Conservation (phyloP, 2,113 vertebrate species). For the Pandion haliaetus region DNA sequence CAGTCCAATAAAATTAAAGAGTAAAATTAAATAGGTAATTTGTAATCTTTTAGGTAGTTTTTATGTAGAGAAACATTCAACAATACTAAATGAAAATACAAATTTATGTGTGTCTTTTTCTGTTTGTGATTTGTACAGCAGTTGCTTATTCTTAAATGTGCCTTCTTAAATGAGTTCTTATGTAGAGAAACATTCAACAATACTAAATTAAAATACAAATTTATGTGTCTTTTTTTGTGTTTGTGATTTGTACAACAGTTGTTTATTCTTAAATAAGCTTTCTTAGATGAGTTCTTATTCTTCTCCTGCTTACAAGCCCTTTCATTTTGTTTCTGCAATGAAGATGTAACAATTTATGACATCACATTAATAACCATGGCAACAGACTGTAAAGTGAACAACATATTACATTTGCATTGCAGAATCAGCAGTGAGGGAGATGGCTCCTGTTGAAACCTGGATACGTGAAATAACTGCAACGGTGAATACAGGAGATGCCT, state of each 20-base stretch:
- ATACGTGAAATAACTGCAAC: not conserved
- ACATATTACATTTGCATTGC: constrained; percentile 57
- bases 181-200: not conserved
- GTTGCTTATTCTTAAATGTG: not conserved
- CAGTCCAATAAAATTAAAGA: not conserved
- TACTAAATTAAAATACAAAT: not conserved
- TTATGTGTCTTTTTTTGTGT: not conserved
- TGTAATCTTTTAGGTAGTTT: not conserved
- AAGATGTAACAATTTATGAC: constrained; percentile 64
- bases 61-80: not conserved
- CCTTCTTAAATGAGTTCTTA: not conserved
- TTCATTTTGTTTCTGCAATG: constrained; percentile 48
- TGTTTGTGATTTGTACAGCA: not conserved
- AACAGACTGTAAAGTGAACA: constrained; percentile 47
- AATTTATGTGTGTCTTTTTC: not conserved
- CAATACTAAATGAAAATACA: not conserved
- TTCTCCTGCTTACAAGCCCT: not conserved
- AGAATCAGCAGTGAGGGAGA: constrained; percentile 1
- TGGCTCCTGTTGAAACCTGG: not conserved
- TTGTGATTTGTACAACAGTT: not conserved
- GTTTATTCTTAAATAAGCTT: not conserved
- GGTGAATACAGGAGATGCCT: not conserved
- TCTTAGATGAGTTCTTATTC: not conserved
- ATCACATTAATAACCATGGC: constrained; percentile 59
- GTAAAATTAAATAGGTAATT: not conserved